These are phyloP conservation scores for Napeogenes inachia DNA, from an alignment of 2,888 invertebrate genomes.

Conservation along the genomic window DNA sequence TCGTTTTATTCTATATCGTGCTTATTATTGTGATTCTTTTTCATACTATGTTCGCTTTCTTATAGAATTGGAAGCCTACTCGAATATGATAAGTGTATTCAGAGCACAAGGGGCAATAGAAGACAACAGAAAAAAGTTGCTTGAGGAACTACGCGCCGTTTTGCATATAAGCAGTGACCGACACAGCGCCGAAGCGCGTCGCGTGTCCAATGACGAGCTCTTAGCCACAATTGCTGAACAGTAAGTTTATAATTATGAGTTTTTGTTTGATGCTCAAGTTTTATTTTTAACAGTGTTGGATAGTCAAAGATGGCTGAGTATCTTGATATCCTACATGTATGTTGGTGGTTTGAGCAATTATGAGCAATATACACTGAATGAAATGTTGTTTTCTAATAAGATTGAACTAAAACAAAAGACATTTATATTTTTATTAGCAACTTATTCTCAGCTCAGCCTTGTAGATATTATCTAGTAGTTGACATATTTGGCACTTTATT, in stretches of 20 bases:
- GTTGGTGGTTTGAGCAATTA: conserved; percentile 5
- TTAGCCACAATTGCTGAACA: conserved; percentile 92
- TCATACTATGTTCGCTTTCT: conserved; percentile 48
- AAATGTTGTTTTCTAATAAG: conserved; percentile 17
- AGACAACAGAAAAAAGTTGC: conserved; percentile 88
- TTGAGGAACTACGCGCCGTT: conserved; percentile 88
- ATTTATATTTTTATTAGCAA: conserved; percentile 2
- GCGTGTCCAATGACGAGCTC: conserved; percentile 94
- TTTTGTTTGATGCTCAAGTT: conserved; percentile 47
- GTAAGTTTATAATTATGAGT: conserved; percentile 76
- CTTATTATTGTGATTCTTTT: conserved; percentile 33
- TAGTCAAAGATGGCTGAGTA: conserved; percentile 68
- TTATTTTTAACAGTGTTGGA: conserved; percentile 62
- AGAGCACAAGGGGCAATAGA: conserved; percentile 94
- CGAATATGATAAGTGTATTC: conserved; percentile 91
- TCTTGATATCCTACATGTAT: conserved; percentile 32
- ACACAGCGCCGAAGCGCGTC: conserved; percentile 93
- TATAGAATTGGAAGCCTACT: conserved; percentile 94
- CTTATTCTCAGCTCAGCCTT: conserved; percentile 34
- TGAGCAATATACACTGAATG: background rate
- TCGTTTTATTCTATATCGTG: conserved; percentile 38
- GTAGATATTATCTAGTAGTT: conserved; percentile 34
- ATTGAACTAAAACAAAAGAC: conserved; percentile 12
- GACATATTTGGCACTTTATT: conserved; percentile 9
- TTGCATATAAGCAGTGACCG: conserved; percentile 93